phyloP scores from a whole-genome alignment of 2,888 invertebrate genomes.

The Axea sp. region DNA sequence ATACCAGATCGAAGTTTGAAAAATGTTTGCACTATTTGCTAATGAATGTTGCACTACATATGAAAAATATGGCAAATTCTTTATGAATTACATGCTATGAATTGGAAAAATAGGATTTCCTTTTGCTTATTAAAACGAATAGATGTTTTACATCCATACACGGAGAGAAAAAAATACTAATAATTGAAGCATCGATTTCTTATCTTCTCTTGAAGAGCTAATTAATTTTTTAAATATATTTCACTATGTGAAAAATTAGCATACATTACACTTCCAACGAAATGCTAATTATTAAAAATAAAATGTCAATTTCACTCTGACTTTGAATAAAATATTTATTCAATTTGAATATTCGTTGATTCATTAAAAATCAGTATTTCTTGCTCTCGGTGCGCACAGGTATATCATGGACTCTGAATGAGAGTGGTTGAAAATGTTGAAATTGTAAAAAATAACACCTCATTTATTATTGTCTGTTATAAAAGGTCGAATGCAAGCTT shows the following conservation, averaged over 20 bases:
- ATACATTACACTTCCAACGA: too few species aligned
- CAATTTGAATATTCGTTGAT: too few species aligned
- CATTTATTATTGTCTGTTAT: slow-evolving; percentile 35
- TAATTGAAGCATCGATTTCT: too few species aligned
- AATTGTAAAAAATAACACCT: slow-evolving; percentile 24
- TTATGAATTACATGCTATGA: slow-evolving; percentile 17
- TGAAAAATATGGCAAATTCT: slow-evolving; percentile 30
- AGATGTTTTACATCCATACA: slow-evolving; percentile 16
- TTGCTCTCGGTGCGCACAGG: too few species aligned
- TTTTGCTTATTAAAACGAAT: slow-evolving; percentile 10
- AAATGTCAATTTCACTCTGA: too few species aligned
- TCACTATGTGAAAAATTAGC: too few species aligned
- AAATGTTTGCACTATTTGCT: neutral
- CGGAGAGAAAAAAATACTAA: too few species aligned
- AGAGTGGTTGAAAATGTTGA: slow-evolving; percentile 4
- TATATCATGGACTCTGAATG: slow-evolving; percentile 1
- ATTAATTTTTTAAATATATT: too few species aligned
- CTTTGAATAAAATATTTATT: too few species aligned
- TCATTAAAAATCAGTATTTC: too few species aligned
- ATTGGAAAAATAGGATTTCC: slow-evolving; percentile 29
- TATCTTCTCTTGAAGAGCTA: too few species aligned
- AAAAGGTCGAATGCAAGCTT: slow-evolving; percentile 5
- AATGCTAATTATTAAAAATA: too few species aligned
- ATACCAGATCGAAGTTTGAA: slow-evolving; percentile 26
- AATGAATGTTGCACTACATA: neutral